A percentile compares a stretch with the other conserved stretches of the same genome.
Evolutionary conservation across 2,888 invertebrate species (phyloP).

Genomic region (Liodrosophila aerea): DNA sequence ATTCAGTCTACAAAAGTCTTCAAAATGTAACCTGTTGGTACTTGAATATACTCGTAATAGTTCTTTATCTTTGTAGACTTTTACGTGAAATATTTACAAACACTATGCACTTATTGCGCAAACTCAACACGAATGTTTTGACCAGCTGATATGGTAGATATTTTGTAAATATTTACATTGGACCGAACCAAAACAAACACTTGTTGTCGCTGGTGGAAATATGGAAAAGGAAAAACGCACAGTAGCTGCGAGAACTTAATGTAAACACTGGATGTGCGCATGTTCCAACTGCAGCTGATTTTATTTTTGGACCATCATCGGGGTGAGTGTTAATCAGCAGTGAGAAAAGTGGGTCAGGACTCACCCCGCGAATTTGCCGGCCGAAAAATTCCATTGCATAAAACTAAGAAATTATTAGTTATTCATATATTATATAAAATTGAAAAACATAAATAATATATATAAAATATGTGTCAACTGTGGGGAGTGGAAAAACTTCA

Average conservation of each 20-base stretch:
- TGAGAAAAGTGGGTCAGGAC: slow-evolving; percentile 60
- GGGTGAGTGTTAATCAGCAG: slow-evolving; percentile 50
- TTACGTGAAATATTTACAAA: slow-evolving; percentile 48
- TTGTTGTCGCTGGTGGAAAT: slow-evolving; percentile 49
- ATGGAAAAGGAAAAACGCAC: slow-evolving; percentile 31
- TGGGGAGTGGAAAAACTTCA: background rate
- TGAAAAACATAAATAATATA: background rate
- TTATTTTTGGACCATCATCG: slow-evolving; percentile 13
- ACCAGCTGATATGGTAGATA: slow-evolving; percentile 25
- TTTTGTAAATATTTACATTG: slow-evolving; percentile 61
- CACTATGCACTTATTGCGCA: slow-evolving; percentile 55
- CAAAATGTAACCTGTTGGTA: too few relatives aligned
- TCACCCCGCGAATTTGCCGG: slow-evolving; percentile 20
- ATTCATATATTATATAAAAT: background rate
- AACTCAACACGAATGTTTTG: slow-evolving; percentile 41
- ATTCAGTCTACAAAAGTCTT: too few relatives aligned
- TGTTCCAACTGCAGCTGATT: slow-evolving; percentile 65
- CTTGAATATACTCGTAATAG: too few relatives aligned
- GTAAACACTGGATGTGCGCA: slow-evolving; percentile 64
- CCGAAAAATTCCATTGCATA: slow-evolving; percentile 14
- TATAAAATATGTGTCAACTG: too few relatives aligned
- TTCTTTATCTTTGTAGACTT: background rate
- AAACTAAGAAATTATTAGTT: background rate
- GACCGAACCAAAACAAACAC: slow-evolving; percentile 66
- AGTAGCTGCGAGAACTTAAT: slow-evolving; percentile 32